Percentiles rank a stretch among this genome's conserved stretches.
Conservation (phyloP, 2,888 invertebrate genomes). For the Eugnorisma glareosa region DNA sequence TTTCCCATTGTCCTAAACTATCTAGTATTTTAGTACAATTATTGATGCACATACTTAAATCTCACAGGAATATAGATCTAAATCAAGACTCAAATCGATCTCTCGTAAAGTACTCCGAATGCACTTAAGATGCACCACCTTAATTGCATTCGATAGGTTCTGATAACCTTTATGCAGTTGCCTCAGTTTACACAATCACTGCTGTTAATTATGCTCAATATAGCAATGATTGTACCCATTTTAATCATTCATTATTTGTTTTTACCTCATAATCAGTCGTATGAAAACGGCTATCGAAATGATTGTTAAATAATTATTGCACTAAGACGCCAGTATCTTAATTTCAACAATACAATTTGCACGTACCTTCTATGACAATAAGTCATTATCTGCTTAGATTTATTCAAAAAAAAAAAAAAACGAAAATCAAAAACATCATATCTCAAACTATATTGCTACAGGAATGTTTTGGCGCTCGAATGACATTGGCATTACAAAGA, state of each 20-base stretch:
- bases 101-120: no score
- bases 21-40: neutral
- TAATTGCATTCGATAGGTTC: neutral
- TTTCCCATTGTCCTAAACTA: neutral
- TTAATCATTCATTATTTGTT: neutral
- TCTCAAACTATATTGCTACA: neutral
- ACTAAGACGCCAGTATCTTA: slow-evolving; percentile 14
- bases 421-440: neutral
- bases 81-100: no score
- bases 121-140: neutral
- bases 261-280: slow-evolving; percentile 15
- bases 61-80: no score
- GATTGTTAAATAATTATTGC: slow-evolving; percentile 30
- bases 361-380: neutral
- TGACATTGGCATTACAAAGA: neutral
- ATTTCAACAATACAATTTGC: slow-evolving; percentile 30
- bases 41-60: no score
- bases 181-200: neutral
- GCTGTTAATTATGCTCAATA: neutral
- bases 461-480: neutral
- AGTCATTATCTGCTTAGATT: neutral
- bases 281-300: slow-evolving; percentile 21
- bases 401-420: neutral
- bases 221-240: neutral
- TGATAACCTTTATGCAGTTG: slow-evolving; percentile 21